Evolutionary conservation across 2,113 vertebrate genomes (phyloP).

Genomic region (Grallaria varia): DNA sequence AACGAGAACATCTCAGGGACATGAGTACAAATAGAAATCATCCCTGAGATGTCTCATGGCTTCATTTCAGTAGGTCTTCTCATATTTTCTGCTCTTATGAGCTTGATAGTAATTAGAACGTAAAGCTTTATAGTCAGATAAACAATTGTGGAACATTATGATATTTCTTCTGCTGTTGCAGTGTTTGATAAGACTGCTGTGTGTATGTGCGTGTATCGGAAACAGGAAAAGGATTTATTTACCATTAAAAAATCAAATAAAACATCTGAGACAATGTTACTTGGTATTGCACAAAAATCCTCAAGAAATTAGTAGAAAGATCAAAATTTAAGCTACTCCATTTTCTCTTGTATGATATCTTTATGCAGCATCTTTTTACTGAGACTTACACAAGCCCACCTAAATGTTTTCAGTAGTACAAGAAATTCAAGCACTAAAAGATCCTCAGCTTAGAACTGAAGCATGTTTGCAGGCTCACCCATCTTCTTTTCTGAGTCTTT

Average conservation of each 20-base stretch:
- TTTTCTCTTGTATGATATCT: not conserved
- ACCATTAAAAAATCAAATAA: not conserved
- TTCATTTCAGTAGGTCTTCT: not conserved
- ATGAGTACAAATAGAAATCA: not conserved
- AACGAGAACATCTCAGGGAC: not conserved
- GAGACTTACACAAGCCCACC: not conserved
- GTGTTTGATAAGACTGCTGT: not conserved
- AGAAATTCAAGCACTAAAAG: not conserved
- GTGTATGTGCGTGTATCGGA: not conserved
- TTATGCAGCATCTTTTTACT: not conserved
- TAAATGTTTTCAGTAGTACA: not conserved
- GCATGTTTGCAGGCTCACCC: not conserved
- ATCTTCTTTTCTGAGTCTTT: not conserved
- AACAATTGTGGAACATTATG: not conserved
- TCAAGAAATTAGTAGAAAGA: not conserved
- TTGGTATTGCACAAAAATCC: not conserved
- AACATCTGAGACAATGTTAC: not conserved
- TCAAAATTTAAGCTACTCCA: not conserved
- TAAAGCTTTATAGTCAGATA: constrained; percentile 4
- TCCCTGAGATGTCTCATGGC: not conserved
- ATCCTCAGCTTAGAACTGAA: not conserved
- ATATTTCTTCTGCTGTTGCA: not conserved
- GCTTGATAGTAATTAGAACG: not conserved
- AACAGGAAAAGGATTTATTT: not conserved
- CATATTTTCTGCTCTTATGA: not conserved